Percentiles rank a stretch among this genome's conserved stretches.
Evolutionary conservation across 2,113 vertebrate species (phyloP).

Genomic region (Mirza zaza): DNA sequence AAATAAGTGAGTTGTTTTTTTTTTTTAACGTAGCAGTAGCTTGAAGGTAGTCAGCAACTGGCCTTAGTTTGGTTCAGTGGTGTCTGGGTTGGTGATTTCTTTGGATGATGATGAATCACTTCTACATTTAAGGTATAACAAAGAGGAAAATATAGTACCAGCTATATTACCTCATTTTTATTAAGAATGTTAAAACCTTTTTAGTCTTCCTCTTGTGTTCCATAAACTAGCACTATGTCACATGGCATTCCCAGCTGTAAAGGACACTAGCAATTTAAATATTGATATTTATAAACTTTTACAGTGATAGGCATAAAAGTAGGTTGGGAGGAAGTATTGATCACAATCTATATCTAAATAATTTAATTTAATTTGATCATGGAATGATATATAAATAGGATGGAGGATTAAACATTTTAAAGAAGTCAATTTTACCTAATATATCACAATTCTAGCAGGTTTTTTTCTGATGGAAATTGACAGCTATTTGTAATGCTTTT

Average conservation of each 20-base stretch:
- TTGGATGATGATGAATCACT: background rate
- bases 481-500: background rate
- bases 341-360: background rate
- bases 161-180: background rate
- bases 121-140: background rate
- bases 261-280: background rate
- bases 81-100: background rate
- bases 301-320: background rate
- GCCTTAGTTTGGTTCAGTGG: background rate
- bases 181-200: background rate
- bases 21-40: background rate
- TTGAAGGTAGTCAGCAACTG: background rate
- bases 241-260: background rate
- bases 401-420: constrained; percentile 25
- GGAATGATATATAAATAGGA: background rate
- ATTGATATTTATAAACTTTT: constrained; percentile 2
- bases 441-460: background rate
- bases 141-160: background rate
- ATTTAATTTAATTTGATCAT: constrained; percentile 26
- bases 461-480: background rate
- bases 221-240: background rate
- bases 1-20: background rate
- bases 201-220: background rate
- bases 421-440: background rate
- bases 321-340: background rate